Conservation (phyloP, 2,797 vertebrate species). For the Australoheros facetus region DNA sequence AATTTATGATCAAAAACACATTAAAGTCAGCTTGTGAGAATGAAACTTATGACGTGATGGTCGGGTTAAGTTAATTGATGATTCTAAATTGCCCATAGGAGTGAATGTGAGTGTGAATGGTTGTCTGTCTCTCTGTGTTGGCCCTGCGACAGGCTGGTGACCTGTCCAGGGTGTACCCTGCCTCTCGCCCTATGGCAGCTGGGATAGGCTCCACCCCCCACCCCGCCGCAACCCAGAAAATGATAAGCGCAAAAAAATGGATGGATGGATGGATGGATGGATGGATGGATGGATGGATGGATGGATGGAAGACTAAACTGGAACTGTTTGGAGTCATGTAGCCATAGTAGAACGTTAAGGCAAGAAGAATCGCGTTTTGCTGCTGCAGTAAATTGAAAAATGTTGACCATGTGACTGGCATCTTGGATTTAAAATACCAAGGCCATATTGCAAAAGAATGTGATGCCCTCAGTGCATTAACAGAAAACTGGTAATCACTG, state of each 20-base stretch:
- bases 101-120: too few relatives aligned
- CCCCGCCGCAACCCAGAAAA: too few relatives aligned
- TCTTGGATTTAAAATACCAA: background rate
- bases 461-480: background rate
- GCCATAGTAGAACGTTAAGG: background rate
- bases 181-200: too few relatives aligned
- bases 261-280: too few relatives aligned
- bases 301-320: background rate
- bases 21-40: background rate
- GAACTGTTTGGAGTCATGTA: background rate
- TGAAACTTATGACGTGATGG: background rate
- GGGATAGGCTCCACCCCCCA: too few relatives aligned
- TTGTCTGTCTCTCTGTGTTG: too few relatives aligned
- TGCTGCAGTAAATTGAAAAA: background rate
- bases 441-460: background rate
- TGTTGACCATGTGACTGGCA: background rate
- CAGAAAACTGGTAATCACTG: background rate
- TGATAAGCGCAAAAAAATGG: too few relatives aligned
- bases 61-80: too few relatives aligned
- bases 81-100: too few relatives aligned
- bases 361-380: background rate
- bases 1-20: background rate
- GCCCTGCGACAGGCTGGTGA: too few relatives aligned
- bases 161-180: too few relatives aligned
- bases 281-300: too few relatives aligned